A percentile compares a stretch with the other conserved stretches of the same genome.
phyloP scores from a whole-genome alignment of 2,888 invertebrate genomes.

The Zygogramma bicolorata region DNA sequence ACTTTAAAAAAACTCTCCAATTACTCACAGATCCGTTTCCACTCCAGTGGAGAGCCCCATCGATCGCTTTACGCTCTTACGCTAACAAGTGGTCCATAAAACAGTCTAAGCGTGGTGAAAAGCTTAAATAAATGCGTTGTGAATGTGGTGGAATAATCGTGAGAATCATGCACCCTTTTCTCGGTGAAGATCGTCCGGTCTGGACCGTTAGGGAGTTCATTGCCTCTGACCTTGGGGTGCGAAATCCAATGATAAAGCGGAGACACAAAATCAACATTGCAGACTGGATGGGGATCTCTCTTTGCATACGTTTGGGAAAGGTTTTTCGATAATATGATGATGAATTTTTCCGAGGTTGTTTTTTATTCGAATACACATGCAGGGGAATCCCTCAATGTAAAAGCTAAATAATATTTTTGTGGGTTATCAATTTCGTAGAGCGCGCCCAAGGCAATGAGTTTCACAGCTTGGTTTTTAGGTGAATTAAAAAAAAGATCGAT shows the following conservation, averaged over 20 bases:
- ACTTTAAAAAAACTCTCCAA: background rate
- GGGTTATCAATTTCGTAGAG: too few relatives aligned
- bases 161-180: background rate
- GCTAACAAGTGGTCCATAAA: slow-evolving; percentile 10
- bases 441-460: too few relatives aligned
- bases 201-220: background rate
- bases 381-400: too few relatives aligned
- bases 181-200: background rate
- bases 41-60: background rate
- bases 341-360: too few relatives aligned
- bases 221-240: background rate
- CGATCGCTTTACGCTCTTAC: background rate
- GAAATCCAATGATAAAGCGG: background rate
- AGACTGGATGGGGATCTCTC: too few relatives aligned
- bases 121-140: background rate
- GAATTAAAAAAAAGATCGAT: too few relatives aligned
- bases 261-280: slow-evolving; percentile 1
- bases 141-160: slow-evolving; percentile 11
- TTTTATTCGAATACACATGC: too few relatives aligned
- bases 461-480: too few relatives aligned
- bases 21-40: background rate
- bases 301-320: too few relatives aligned
- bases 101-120: background rate
- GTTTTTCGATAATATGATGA: too few relatives aligned
- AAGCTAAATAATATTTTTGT: too few relatives aligned